Evolutionary conservation across 2,797 vertebrate genomes (phyloP).

Genomic region (Diplodus sargus): DNA sequence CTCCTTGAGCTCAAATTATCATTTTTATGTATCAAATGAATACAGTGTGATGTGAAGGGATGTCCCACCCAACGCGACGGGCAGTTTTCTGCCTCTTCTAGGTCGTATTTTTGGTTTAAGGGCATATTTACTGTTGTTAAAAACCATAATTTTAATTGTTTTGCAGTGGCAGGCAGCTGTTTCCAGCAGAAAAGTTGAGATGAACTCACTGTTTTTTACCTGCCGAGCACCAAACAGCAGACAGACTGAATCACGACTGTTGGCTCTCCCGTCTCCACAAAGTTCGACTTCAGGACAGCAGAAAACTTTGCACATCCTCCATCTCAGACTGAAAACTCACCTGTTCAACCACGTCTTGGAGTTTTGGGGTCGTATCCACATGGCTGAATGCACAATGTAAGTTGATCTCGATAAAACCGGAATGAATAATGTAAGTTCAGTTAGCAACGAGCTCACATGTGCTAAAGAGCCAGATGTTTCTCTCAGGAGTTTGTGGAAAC

Average conservation of each 20-base stretch:
- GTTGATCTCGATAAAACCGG: too few relatives aligned
- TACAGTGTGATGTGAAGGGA: not conserved
- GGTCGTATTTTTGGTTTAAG: not conserved
- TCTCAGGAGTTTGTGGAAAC: too few relatives aligned
- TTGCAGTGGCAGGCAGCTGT: not conserved
- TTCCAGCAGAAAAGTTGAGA: not conserved
- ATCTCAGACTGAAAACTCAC: not conserved
- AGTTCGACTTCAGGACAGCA: not conserved
- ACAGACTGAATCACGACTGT: not conserved
- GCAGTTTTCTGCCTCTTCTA: not conserved
- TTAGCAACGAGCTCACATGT: too few relatives aligned
- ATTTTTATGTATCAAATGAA: not conserved
- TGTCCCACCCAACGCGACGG: not conserved
- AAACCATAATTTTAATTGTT: not conserved
- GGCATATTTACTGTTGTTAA: not conserved
- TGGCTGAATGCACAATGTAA: too few relatives aligned
- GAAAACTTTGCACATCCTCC: not conserved
- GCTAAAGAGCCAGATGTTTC: too few relatives aligned
- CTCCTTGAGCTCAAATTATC: not conserved
- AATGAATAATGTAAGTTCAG: not conserved
- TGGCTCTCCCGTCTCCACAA: not conserved
- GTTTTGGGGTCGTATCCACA: too few relatives aligned
- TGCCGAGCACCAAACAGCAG: not conserved
- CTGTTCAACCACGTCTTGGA: not conserved
- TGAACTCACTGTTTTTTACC: not conserved